Evolutionary conservation across 2,113 vertebrate species (phyloP), one percentile per base, ranked within the genome.

Genomic region (Phylloscopus trochiloides): DNA sequence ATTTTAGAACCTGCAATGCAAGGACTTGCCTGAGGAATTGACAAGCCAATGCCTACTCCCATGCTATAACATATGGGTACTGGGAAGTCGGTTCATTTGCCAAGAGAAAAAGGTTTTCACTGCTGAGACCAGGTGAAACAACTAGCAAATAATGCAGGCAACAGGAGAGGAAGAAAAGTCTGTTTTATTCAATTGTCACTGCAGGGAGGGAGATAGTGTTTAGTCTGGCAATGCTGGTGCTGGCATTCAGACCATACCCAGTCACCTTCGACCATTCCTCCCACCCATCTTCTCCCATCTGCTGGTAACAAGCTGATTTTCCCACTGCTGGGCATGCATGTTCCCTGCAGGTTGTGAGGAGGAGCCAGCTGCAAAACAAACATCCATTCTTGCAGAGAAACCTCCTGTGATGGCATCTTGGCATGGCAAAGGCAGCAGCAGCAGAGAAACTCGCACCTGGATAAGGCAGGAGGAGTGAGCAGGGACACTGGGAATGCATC

Each of bases 401-500:
- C 9, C 13, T 65, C 63, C 51, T 2, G 11, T 51, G 52, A 36
- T 31, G 11, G 17, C 17, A 52, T 15, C 65, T 77, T 52, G 43
- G 68, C 6, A 9, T 4, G 29, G 40, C n/a, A 85, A 7, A 67
- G 12, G n/a, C 61, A 48, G 25, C 6, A 22, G 14, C 38, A 70
- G 58, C 17, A 66, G 48, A 48, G n/a, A 70, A 83, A 34, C 11
- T 43, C 0, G 0, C 14, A 32, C 20, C 17, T 16, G 38, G 38
- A 32, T 14, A 21, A 61, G 59, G 40, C 51, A 63, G 45, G 6
- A 59, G 20, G 5, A 89, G 5, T 0, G 18, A 73, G 15, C 31
- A 38, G 42, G 5, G 24, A 31, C 45, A 51, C 7, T 1, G 0
- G 19, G 17, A 54, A 40, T 2, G 12, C 1, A 3, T 8, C 16